Base-by-base conservation (phyloP, 2,888 invertebrate genomes). In the Dilophus febrilis region DNA sequence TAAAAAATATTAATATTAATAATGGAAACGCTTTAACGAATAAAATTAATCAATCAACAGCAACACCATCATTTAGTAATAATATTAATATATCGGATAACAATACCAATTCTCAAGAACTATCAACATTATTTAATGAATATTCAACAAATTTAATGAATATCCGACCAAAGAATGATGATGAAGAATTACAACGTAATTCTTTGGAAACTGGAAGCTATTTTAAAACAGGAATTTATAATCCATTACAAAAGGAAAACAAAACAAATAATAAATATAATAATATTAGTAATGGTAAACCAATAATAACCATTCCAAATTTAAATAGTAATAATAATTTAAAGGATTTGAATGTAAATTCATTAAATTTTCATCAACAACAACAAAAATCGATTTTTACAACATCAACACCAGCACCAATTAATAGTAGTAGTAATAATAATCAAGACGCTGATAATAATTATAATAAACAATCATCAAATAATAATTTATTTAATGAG, bases 161-260 rank as follows among this genome's bases (percentile, higher is more conserved):
- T n/a, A n/a, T n/a, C n/a, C n/a, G n/a, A n/a, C n/a, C n/a, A n/a
- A 54, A 58, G 38, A 54, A 62, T 18, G 61, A 0, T 22, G 22
- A 22, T 22, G 60, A 62, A 38, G 54, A 54, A 26, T 56, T 53
- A 16, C 63, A 61, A 34, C 53, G 58, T 3, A 45, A 44, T 18
- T 50, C 50, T 3, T 51, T 50, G 0, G 53, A 52, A 1, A 59
- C 57, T 48, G 63, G 61, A 1, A 57, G 59, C 0, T 61, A 61
- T 37, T 49, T 62, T 8, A 60, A 58, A 31, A 58, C 61, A 2
- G 61, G 63, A 31, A 57, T 59, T 13, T 61, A 61, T 45, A 56
- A 56, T 43, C 61, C 61, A 1, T 51, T 59, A 7, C 52, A 53
- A 40, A 22, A 22, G 8, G 22, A 22, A 6, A 22, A 14, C 2